Base-by-base conservation (phyloP, 2,113 vertebrate species). In the Mohoua ochrocephala region DNA sequence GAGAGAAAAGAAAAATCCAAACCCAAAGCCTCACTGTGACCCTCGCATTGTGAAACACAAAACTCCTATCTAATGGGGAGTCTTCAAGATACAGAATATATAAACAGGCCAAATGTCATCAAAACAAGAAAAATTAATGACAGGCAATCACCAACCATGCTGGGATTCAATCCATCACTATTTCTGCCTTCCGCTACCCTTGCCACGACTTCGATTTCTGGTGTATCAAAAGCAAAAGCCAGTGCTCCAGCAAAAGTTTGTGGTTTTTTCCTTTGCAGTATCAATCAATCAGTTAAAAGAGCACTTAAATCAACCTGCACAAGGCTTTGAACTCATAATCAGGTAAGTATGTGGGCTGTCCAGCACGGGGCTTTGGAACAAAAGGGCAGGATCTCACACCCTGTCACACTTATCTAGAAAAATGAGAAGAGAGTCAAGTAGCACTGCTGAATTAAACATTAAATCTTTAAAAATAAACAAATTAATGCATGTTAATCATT, bases 221-320 rank as follows among this genome's bases (percentile, higher is more conserved):
- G 93, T 77, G 59, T 87, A 87, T 63, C 75, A 95, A 83, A 91
- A 89, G 83, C 79, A 97, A 94, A 91, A 91, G 64, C 56, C 65
- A 91, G 30, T 30, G 41, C 45, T 85, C 31, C 52, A 61, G 65
- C 37, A 75, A 65, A 42, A 35, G 64, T 41, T 47, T 80, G 71
- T 24, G 19, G 41, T 16, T 52, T 53, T 33, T 50, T 27, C 3
- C 27, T 45, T 59, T 79, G 44, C 63, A 73, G 42, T 53, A 81
- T 82, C 73, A 91, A 97, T 95, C 94, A 85, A 18, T 93, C 92
- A 96, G 70, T 95, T 95, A 96, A 90, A 73, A 95, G 71, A 84
- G 60, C 64, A 96, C 79, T 84, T 92, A 86, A 82, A 71, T 93
- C 84, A 91, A 60, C 54, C 79, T 92, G 76, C 47, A 64, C 39